Percentiles rank a stretch among this genome's conserved stretches.
Conservation (phyloP, 1,140 invertebrate species). For the Lordiphosa clarofinis region DNA sequence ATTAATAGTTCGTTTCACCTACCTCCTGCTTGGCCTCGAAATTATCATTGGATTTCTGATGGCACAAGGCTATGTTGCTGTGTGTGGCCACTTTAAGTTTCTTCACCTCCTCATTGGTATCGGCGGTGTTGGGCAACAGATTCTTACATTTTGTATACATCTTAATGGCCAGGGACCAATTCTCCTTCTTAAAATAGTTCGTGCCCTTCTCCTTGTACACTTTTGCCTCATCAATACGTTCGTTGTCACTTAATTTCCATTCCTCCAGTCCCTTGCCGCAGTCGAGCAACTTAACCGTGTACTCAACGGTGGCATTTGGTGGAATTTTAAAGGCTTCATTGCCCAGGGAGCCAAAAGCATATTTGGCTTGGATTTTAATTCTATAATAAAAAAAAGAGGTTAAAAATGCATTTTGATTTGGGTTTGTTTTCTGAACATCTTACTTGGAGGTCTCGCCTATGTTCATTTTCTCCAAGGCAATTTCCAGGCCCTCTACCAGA, state of each 20-base stretch:
- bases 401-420: neutral
- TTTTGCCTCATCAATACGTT: slow-evolving; percentile 91
- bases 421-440: neutral
- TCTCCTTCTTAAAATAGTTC: slow-evolving; percentile 91
- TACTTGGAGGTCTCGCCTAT: slow-evolving; percentile 87
- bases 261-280: slow-evolving; percentile 90
- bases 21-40: slow-evolving; percentile 85
- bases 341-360: slow-evolving; percentile 90
- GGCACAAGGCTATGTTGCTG: slow-evolving; percentile 92
- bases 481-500: slow-evolving; percentile 91
- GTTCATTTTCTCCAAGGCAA: slow-evolving; percentile 90
- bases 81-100: slow-evolving; percentile 85
- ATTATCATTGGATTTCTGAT: slow-evolving; percentile 89
- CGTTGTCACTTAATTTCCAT: slow-evolving; percentile 89
- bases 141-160: slow-evolving; percentile 90
- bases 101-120: slow-evolving; percentile 72
- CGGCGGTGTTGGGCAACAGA: slow-evolving; percentile 77
- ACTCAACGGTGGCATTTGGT: slow-evolving; percentile 88
- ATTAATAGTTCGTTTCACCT: slow-evolving; percentile 65
- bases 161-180: slow-evolving; percentile 90
- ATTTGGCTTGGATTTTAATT: slow-evolving; percentile 86
- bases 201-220: slow-evolving; percentile 95
- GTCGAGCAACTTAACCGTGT: slow-evolving; percentile 88
- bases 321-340: slow-evolving; percentile 88
- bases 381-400: slow-evolving; percentile 15